Evolutionary conservation across 2,797 vertebrate species (phyloP).

Genomic region (Aphelocoma californica): DNA sequence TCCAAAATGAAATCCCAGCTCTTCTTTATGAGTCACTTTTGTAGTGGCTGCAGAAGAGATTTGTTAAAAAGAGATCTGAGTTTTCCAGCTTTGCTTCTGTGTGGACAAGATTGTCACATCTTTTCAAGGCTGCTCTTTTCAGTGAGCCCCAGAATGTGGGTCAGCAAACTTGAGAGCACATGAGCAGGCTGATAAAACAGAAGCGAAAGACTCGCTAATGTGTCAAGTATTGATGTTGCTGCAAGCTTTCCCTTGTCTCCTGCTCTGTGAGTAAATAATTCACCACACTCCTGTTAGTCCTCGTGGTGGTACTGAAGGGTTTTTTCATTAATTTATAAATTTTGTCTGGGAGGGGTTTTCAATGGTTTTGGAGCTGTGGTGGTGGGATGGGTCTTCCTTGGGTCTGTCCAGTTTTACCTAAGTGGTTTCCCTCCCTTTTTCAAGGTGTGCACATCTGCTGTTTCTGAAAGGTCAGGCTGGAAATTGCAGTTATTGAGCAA

Average conservation of each 20-base stretch:
- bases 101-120: background rate
- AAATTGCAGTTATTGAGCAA: background rate
- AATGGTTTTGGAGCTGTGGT: background rate
- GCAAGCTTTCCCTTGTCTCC: background rate
- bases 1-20: background rate
- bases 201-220: constrained; percentile 2
- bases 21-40: background rate
- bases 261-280: constrained; percentile 2
- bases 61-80: background rate
- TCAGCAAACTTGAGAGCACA: background rate
- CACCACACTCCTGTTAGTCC: background rate
- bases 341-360: background rate
- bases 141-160: background rate
- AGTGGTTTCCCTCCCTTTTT: background rate
- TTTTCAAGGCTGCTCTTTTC: constrained; percentile 11
- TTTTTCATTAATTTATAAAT: background rate
- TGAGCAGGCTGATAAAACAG: constrained; percentile 9
- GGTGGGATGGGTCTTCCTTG: background rate
- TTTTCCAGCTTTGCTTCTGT: background rate
- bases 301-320: background rate
- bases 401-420: background rate
- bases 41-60: background rate
- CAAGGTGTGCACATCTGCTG: background rate
- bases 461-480: background rate
- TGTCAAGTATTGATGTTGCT: background rate